phyloP scores from a whole-genome alignment of 1,140 invertebrate genomes.

The Coenobita brevimanus region DNA sequence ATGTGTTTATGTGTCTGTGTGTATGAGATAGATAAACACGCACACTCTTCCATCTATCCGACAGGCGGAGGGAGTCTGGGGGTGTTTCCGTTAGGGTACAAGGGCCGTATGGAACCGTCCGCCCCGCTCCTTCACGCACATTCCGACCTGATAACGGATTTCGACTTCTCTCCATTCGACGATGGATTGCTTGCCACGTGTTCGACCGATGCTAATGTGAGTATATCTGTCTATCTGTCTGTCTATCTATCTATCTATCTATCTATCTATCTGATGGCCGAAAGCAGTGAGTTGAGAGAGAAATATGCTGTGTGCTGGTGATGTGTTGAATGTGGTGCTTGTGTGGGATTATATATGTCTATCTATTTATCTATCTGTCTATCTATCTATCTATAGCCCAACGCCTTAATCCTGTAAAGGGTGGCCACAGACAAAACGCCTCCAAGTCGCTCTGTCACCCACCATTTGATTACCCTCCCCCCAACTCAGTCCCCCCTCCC shows the following conservation, averaged over 20 bases:
- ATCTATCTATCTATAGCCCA: too few relatives aligned
- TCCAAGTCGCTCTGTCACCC: too few relatives aligned
- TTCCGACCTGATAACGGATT: slow-evolving; percentile 93
- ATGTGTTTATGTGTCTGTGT: background rate
- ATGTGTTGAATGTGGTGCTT: too few relatives aligned
- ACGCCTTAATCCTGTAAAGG: too few relatives aligned
- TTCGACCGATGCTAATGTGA: slow-evolving; percentile 90
- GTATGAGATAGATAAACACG: background rate
- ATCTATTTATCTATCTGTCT: too few relatives aligned
- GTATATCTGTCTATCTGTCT: slow-evolving; percentile 44
- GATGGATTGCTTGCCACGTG: slow-evolving; percentile 92
- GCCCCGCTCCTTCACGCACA: slow-evolving; percentile 81
- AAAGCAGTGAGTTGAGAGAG: background rate
- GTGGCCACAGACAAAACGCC: too few relatives aligned
- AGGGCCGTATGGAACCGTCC: slow-evolving; percentile 86
- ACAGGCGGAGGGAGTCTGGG: slow-evolving; percentile 85
- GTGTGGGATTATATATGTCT: too few relatives aligned
- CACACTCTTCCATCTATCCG: background rate
- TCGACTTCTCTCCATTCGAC: slow-evolving; percentile 96
- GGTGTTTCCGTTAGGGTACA: slow-evolving; percentile 88
- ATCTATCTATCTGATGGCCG: background rate
- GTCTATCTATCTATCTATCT: background rate
- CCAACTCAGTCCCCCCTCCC: too few relatives aligned
- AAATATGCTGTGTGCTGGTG: too few relatives aligned
- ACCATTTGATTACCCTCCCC: too few relatives aligned